phyloP scores from a whole-genome alignment of 2,888 invertebrate species.

The Ferrisia virgata region DNA sequence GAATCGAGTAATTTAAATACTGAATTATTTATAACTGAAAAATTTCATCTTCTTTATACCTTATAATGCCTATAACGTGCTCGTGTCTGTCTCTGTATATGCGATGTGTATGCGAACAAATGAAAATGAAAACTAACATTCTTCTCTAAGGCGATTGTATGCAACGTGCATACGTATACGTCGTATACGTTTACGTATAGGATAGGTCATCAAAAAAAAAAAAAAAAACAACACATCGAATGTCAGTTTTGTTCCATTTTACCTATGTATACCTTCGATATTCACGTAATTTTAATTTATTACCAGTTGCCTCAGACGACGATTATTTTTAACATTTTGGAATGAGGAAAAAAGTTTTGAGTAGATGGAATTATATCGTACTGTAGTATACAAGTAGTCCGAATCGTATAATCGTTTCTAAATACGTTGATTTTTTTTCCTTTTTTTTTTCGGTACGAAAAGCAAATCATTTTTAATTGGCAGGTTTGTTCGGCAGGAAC shows the following conservation, averaged over 20 bases:
- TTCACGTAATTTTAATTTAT: constrained; percentile 32
- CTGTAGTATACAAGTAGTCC: background rate
- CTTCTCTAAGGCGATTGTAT: background rate
- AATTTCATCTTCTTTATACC: background rate
- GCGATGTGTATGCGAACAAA: background rate
- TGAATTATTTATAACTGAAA: constrained; percentile 23
- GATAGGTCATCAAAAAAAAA: background rate
- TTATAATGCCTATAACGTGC: background rate
- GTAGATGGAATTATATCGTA: background rate
- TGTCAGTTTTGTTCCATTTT: constrained; percentile 3
- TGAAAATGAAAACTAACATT: background rate
- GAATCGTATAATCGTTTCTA: constrained; percentile 22
- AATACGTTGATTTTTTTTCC: background rate
- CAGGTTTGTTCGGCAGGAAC: constrained; percentile 13
- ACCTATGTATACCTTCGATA: background rate
- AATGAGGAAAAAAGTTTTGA: constrained; percentile 10
- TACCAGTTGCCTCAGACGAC: constrained; percentile 12
- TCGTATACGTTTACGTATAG: background rate
- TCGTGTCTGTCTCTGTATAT: no score
- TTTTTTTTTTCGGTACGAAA: background rate
- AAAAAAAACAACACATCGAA: background rate
- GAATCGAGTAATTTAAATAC: constrained; percentile 12
- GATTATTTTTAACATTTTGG: constrained; percentile 21
- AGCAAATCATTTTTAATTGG: constrained; percentile 33
- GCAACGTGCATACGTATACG: background rate